Conservation (phyloP, 2,797 vertebrate species). For the Cyprinodon diabolis region DNA sequence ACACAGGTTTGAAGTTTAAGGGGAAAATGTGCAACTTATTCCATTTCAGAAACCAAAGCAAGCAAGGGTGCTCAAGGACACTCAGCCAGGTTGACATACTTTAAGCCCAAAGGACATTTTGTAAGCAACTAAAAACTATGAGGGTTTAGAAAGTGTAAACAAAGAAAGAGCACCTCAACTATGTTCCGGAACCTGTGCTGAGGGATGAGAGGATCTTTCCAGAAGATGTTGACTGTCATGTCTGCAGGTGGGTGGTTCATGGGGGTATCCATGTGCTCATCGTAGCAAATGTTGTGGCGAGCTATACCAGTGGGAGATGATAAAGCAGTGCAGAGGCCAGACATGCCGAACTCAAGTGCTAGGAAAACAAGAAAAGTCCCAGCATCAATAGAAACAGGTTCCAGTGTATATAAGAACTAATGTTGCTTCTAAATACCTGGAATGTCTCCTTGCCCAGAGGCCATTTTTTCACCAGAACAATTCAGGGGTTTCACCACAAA, state of each 20-base stretch:
- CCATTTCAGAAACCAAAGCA: constrained; percentile 9
- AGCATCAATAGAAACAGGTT: neutral
- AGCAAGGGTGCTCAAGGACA: neutral
- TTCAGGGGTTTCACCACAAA: constrained; percentile 4
- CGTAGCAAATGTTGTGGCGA: constrained; percentile 89
- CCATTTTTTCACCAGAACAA: constrained; percentile 62
- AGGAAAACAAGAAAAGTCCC: neutral
- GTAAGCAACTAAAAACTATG: neutral
- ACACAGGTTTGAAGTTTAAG: constrained; percentile 35
- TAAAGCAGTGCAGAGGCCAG: constrained; percentile 71
- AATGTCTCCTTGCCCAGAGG: constrained; percentile 71
- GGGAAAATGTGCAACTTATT: constrained; percentile 22
- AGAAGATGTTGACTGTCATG: constrained; percentile 83
- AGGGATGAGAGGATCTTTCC: constrained; percentile 92
- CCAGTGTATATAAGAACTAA: neutral
- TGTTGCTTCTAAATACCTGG: constrained; percentile 70
- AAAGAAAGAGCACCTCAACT: constrained; percentile 81
- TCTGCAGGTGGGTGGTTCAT: constrained; percentile 91
- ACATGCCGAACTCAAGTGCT: constrained; percentile 65
- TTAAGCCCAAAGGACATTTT: neutral
- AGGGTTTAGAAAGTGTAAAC: neutral
- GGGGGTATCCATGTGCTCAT: constrained; percentile 87
- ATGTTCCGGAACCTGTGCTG: constrained; percentile 88
- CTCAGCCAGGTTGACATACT: neutral
- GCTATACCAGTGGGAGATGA: constrained; percentile 86